phyloP scores from a whole-genome alignment of 2,113 vertebrate genomes.

The Xyrauchen texanus region DNA sequence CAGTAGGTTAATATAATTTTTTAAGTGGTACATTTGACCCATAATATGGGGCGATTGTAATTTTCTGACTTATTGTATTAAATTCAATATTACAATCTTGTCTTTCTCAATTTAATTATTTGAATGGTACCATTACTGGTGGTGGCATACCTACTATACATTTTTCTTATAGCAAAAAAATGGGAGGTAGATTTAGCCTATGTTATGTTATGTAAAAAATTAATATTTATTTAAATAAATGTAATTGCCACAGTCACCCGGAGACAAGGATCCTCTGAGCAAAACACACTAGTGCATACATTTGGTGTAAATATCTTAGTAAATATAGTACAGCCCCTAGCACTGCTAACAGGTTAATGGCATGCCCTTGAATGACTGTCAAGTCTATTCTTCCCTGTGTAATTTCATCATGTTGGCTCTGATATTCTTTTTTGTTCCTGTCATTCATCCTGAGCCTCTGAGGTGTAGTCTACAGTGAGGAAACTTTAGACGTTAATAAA shows the following conservation, averaged over 20 bases:
- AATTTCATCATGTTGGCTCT: slow-evolving; percentile 47
- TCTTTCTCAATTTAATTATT: too few relatives aligned
- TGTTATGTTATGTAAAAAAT: too few relatives aligned
- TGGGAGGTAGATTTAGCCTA: too few relatives aligned
- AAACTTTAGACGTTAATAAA: slow-evolving; percentile 38
- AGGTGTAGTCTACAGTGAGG: slow-evolving; percentile 36
- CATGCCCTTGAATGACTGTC: slow-evolving; percentile 32
- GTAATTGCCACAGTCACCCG: neutral
- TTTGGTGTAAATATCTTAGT: neutral
- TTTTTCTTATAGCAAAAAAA: too few relatives aligned
- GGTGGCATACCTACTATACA: too few relatives aligned
- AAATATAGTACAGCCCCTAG: slow-evolving; percentile 24
- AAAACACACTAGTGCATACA: neutral
- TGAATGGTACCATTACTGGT: too few relatives aligned
- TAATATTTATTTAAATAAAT: too few relatives aligned
- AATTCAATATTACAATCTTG: too few relatives aligned
- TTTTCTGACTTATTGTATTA: too few relatives aligned
- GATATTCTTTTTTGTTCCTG: slow-evolving; percentile 38
- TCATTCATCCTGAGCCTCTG: slow-evolving; percentile 24
- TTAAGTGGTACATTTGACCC: too few relatives aligned
- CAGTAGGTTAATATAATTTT: too few relatives aligned
- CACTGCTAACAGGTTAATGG: slow-evolving; percentile 35
- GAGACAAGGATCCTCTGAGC: neutral
- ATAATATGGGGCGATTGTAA: too few relatives aligned
- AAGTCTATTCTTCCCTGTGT: slow-evolving; percentile 41